These are phyloP conservation scores for Drosophila kambysellisi DNA, from an alignment of 2,888 invertebrate species.

Conservation along the genomic window DNA sequence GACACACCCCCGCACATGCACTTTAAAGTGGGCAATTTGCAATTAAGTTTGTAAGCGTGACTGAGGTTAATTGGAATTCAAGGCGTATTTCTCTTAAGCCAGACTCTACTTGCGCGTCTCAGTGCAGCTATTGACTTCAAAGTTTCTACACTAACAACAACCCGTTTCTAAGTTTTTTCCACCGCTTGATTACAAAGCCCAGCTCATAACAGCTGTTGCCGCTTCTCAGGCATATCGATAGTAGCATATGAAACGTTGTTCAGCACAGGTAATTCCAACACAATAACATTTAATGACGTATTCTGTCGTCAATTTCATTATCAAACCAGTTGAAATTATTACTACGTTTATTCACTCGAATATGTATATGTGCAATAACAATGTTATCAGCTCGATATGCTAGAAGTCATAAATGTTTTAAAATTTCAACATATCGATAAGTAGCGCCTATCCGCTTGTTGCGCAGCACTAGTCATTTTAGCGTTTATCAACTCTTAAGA, in stretches of 20 bases:
- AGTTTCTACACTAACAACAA: conserved; percentile 69
- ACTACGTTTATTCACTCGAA: background rate
- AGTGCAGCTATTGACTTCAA: conserved; percentile 30
- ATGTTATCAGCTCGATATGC: background rate
- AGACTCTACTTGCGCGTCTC: conserved; percentile 24
- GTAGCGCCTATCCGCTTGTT: conserved; percentile 39
- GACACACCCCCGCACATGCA: conserved; percentile 50
- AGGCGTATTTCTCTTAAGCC: conserved; percentile 14
- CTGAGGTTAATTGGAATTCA: conserved; percentile 10
- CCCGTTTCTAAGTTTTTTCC: conserved; percentile 62
- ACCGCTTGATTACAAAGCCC: conserved; percentile 60
- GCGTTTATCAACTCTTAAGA: conserved; percentile 61
- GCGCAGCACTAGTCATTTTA: conserved; percentile 47
- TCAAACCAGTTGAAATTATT: background rate
- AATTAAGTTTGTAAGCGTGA: conserved; percentile 2
- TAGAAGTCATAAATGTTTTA: conserved; percentile 11
- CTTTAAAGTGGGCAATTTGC: conserved; percentile 24
- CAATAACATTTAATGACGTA: background rate
- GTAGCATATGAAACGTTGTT: conserved; percentile 21
- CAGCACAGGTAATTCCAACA: conserved; percentile 25
- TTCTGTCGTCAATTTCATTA: background rate
- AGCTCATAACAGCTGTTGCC: conserved; percentile 65
- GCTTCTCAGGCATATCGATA: conserved; percentile 49
- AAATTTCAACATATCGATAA: conserved; percentile 44
- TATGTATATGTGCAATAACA: background rate